phyloP scores from a whole-genome alignment of 1,140 invertebrate species.

The Drosophila kikkawai region DNA sequence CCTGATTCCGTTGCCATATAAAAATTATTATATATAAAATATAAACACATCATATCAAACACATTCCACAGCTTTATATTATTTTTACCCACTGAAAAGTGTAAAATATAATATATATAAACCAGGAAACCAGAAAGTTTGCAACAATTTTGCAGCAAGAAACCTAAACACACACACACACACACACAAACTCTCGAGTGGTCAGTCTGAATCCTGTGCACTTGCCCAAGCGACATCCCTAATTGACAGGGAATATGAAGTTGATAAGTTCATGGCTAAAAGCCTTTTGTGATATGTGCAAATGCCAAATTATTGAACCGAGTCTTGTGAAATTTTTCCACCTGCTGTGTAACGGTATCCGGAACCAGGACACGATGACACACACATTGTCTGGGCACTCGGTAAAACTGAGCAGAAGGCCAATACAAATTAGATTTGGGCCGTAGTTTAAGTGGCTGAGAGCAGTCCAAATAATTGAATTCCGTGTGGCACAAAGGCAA shows the following conservation, averaged over 20 bases:
- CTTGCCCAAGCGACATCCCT: conserved; percentile 11
- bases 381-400: background rate
- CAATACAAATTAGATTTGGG: conserved; percentile 62
- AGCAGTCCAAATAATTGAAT: conserved; percentile 50
- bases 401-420: conserved; percentile 7
- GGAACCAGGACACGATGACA: background rate
- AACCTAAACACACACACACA: background rate
- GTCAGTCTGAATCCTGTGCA: conserved; percentile 3
- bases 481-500: conserved; percentile 33
- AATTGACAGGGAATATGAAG: conserved; percentile 29
- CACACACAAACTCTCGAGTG: background rate
- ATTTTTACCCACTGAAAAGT: no score
- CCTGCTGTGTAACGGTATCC: background rate
- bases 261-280: conserved; percentile 30
- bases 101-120: no score
- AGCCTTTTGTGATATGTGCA: conserved; percentile 29
- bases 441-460: conserved; percentile 32
- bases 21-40: background rate
- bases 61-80: no score
- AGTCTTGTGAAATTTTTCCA: background rate
- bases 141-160: conserved; percentile 3
- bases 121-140: no score
- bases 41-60: background rate
- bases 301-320: conserved; percentile 29
- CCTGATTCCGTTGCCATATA: conserved; percentile 17